Base-by-base conservation (phyloP, 2,113 vertebrate species). In the Pavo muticus region DNA sequence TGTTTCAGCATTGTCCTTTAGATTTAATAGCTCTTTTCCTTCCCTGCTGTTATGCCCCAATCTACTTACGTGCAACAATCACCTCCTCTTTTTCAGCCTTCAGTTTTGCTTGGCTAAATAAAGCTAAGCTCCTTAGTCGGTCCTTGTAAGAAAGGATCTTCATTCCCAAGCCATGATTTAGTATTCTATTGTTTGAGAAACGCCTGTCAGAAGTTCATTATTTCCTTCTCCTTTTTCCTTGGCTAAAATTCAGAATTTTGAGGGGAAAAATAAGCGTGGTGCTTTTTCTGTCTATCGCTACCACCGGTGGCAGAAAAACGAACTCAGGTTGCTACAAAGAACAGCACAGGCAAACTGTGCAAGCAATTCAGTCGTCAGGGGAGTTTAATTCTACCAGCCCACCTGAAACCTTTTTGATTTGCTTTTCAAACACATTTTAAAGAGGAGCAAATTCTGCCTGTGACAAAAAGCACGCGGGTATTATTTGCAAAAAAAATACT, bases 81-180 rank as follows among this genome's bases (percentile, higher is more conserved):
- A 2, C 74, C 67, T 37, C 69, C 59, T 91, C 87, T 72, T 76
- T 91, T 88, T 86, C 88, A 93, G 72, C 54, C 52, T 94, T 94
- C 67, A 21, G 69, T 92, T 91, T 89, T 76, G 27, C 96, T 78
- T 73, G 86, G 74, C 70, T 90, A 68, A 56, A 76, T 27, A 90
- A 80, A 69, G 64, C 78, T 95, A 94, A 96, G 91, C 95, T 96
- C 81, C 91, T 95, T 96, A 96, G 76, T 78, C 20, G 2, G 57
- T 48, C 87, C 91, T 67, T 79, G 16, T 48, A 89, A 92, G 84
- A 79, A 94, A 82, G 37, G n/a, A 87, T 82, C 94, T 89, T 89
- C 89, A 70, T 87, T 87, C 77, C 74, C 87, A 76, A 73, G 72
- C 81, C 77, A 48, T 87, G 83, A 88, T 90, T 94, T 63, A 69